Evolutionary conservation across 2,888 invertebrate genomes (phyloP).

Genomic region (Phragmatobia fuliginosa): DNA sequence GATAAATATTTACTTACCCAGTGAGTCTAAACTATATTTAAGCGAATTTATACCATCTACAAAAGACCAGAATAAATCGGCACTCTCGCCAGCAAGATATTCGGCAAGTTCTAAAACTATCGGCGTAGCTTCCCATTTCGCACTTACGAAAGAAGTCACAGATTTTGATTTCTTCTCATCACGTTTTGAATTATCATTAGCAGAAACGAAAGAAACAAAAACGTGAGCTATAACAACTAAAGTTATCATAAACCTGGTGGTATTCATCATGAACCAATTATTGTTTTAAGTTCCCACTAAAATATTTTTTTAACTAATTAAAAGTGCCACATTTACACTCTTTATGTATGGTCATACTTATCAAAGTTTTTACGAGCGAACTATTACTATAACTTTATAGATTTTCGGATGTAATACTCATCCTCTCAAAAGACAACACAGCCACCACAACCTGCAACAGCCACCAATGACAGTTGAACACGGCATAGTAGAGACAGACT

Average conservation of each 20-base stretch:
- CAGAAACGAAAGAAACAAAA: constrained; percentile 62
- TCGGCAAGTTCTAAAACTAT: constrained; percentile 96
- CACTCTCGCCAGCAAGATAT: constrained; percentile 93
- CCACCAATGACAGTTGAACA: constrained; percentile 80
- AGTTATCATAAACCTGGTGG: constrained; percentile 70
- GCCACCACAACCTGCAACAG: constrained; percentile 44
- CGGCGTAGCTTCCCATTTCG: constrained; percentile 98
- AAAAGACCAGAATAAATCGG: constrained; percentile 94
- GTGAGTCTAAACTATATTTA: constrained; percentile 86
- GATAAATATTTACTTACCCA: constrained; percentile 81
- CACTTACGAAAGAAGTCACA: constrained; percentile 95
- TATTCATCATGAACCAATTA: constrained; percentile 62
- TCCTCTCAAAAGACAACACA: constrained; percentile 51
- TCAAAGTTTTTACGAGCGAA: constrained; percentile 34
- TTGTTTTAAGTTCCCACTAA: constrained; percentile 18
- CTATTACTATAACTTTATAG: constrained; percentile 38
- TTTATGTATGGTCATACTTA: constrained; percentile 51
- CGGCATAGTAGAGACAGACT: constrained; percentile 59
- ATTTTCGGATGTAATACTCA: constrained; percentile 51
- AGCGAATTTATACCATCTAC: constrained; percentile 89
- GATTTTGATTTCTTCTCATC: constrained; percentile 90
- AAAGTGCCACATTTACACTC: constrained; percentile 52
- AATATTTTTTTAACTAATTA: constrained; percentile 35
- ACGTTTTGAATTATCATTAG: constrained; percentile 64
- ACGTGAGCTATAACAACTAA: constrained; percentile 65